Conservation (phyloP, 2,888 invertebrate species). For the Hyppa rectilinea region DNA sequence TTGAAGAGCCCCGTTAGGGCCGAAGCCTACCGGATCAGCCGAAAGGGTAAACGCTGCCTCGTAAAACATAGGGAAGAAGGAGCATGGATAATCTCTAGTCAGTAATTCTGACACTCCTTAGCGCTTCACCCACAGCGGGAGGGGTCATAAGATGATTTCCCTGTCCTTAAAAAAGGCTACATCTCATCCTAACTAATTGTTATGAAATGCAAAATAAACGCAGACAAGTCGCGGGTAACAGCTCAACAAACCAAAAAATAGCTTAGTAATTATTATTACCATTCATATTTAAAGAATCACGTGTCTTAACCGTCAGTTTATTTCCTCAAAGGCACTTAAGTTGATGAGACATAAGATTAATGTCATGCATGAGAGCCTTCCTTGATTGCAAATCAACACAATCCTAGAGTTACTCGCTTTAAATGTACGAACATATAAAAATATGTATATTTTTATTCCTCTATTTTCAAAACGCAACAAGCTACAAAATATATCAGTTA, state of each 20-base stretch:
- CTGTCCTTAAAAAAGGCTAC: too few relatives aligned
- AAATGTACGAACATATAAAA: constrained; percentile 41
- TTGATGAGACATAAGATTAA: constrained; percentile 36
- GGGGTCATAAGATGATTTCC: too few relatives aligned
- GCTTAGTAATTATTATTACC: not conserved
- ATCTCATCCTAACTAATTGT: too few relatives aligned
- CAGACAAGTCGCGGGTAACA: not conserved
- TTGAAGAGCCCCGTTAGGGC: too few relatives aligned
- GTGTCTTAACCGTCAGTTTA: constrained; percentile 8
- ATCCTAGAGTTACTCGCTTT: not conserved
- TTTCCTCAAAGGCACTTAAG: constrained; percentile 14
- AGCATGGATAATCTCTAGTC: too few relatives aligned
- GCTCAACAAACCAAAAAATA: not conserved
- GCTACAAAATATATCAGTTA: constrained; percentile 38
- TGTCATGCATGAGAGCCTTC: constrained; percentile 39
- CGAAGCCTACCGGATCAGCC: too few relatives aligned
- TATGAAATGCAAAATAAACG: not conserved
- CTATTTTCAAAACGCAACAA: constrained; percentile 22
- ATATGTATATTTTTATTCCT: constrained; percentile 49
- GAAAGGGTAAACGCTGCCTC: too few relatives aligned
- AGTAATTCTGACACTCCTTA: too few relatives aligned
- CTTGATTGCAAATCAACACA: constrained; percentile 36
- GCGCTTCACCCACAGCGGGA: too few relatives aligned
- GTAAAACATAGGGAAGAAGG: too few relatives aligned
- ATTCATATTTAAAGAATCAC: constrained; percentile 5